A percentile compares a stretch with the other conserved stretches of the same genome.
Conservation (phyloP, 2,113 vertebrate species). For the Sula dactylatra region DNA sequence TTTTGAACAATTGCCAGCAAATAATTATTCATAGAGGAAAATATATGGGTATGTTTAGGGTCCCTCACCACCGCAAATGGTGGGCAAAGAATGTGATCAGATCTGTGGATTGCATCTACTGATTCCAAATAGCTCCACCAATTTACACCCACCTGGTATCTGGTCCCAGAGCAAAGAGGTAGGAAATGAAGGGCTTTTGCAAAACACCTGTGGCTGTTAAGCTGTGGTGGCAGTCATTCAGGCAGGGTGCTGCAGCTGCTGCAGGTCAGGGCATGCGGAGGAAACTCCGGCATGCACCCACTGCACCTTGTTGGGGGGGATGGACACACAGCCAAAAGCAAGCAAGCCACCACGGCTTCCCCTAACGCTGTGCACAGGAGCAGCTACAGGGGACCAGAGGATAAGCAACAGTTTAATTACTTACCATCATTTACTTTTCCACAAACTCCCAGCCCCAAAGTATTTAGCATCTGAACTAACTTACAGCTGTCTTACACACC, state of each 20-base stretch:
- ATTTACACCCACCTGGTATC: neutral
- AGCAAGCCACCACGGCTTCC: neutral
- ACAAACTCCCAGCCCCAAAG: neutral
- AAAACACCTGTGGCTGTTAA: fast-evolving
- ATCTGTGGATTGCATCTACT: neutral
- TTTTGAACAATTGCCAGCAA: constrained; percentile 46
- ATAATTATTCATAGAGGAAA: constrained; percentile 46
- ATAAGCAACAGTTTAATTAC: neutral
- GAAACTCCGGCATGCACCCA: neutral
- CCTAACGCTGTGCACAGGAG: neutral
- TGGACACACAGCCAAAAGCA: neutral
- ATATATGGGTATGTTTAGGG: neutral
- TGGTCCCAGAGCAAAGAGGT: neutral
- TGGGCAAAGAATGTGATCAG: neutral
- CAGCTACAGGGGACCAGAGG: neutral
- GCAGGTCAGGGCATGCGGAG: fast-evolving
- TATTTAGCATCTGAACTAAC: neutral
- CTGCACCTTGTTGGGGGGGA: fast-evolving
- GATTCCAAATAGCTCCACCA: neutral
- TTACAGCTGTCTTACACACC: neutral
- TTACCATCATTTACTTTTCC: neutral
- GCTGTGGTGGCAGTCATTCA: neutral
- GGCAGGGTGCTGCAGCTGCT: neutral
- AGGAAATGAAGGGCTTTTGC: neutral
- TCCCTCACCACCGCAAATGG: neutral